phyloP scores from a whole-genome alignment of 1,140 invertebrate species.

The Drosophila sechellia region DNA sequence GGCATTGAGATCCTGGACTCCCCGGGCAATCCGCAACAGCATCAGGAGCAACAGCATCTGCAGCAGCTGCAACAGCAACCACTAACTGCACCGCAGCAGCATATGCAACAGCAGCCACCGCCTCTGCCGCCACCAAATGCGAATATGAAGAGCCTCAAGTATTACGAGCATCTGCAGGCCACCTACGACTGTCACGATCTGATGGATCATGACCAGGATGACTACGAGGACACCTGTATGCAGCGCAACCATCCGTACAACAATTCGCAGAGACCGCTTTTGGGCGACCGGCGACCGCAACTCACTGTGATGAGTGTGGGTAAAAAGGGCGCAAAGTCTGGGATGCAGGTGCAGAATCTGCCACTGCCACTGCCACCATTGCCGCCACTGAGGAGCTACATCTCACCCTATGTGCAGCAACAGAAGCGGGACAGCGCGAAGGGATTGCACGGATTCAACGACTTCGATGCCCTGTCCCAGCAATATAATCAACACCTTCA shows the following conservation, averaged over 20 bases:
- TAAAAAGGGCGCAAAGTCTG: conserved; percentile 45
- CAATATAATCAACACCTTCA: conserved; percentile 78
- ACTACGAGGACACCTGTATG: conserved; percentile 74
- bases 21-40: not conserved
- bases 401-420: conserved; percentile 76
- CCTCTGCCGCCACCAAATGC: conserved; percentile 64
- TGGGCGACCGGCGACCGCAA: conserved; percentile 65
- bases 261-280: conserved; percentile 71
- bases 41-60: not conserved
- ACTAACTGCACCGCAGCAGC: conserved; percentile 9
- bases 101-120: conserved; percentile 34
- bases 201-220: conserved; percentile 46
- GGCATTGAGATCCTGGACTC: conserved; percentile 4
- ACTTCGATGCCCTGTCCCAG: conserved; percentile 78
- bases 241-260: conserved; percentile 75
- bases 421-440: conserved; percentile 78
- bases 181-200: conserved; percentile 50
- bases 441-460: conserved; percentile 78
- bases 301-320: conserved; percentile 33
- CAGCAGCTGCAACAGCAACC: conserved; percentile 7
- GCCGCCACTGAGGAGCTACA: conserved; percentile 34
- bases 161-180: conserved; percentile 57
- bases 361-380: conserved; percentile 20
- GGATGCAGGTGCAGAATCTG: not conserved
- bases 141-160: conserved; percentile 59